Base-by-base conservation (phyloP, 2,888 invertebrate species). In the Andrena marginata region DNA sequence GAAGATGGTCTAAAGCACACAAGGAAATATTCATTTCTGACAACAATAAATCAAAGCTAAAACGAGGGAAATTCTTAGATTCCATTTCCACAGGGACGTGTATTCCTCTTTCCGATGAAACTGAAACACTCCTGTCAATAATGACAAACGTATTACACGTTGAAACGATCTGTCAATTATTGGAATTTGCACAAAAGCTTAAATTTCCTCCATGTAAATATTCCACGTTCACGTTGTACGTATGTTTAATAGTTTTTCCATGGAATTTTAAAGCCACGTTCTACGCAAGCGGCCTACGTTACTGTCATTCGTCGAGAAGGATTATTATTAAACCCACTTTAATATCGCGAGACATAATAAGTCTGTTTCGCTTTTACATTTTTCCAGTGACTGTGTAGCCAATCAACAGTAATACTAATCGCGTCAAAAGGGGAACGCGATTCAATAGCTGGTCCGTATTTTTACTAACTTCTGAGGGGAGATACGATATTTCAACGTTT, bases 101-200 rank as follows among this genome's bases (percentile, higher is more conserved):
- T 56, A 23, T 56, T 13, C 26, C 4, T 23, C 0, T 20, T 23
- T 10, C 23, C 3, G 56, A 26, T 13, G 1, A 56, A 56, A 23
- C 56, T 56, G 23, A 56, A 23, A 8, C 7, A 20, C 51, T 51
- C 23, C 10, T 26, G 23, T 26, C 23, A 56, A 51, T 51, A 51
- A 20, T 56, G 56, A 31, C 31, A 60, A 6, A 60, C n/a, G 31
- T 20, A 60, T 60, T 16, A 31, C 31, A n/a, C n/a, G n/a, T 33
- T 60, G 60, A 73, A 64, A 73, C 29, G 23, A 64, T 73, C 33
- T 35, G 51, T 42, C 64, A 64, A 35, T 64, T 35, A 16, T 42
- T 23, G 42, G 0, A n/a, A 73, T n/a, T 26, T 31, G 13, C 5
- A 54, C 31, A 35, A 42, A 72, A 63, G 54, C 56, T 73, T 42